phyloP scores from a whole-genome alignment of 2,888 invertebrate genomes.

The Abscondita cerata region DNA sequence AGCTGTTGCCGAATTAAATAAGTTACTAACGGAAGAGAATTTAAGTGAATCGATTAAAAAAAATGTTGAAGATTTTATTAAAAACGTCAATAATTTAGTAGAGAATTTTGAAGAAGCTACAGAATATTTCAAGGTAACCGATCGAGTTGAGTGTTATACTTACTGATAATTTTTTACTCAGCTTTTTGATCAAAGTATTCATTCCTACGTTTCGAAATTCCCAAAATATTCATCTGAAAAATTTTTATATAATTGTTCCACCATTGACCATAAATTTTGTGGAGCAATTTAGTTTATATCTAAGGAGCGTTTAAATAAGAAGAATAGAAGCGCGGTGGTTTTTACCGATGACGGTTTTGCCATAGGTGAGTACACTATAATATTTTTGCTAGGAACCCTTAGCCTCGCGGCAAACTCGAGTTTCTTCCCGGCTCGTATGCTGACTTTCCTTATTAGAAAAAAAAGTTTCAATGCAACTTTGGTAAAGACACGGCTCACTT shows the following conservation, averaged over 20 bases:
- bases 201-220: slow-evolving; percentile 85
- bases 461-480: too few relatives aligned
- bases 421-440: too few relatives aligned
- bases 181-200: slow-evolving; percentile 92
- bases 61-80: slow-evolving; percentile 77
- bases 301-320: slow-evolving; percentile 92
- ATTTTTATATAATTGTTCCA: slow-evolving; percentile 93
- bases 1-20: slow-evolving; percentile 63
- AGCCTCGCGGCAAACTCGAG: too few relatives aligned
- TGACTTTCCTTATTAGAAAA: too few relatives aligned
- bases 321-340: slow-evolving; percentile 84
- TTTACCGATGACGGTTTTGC: slow-evolving; percentile 99
- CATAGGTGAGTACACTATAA: slow-evolving; percentile 80
- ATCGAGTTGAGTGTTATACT: too few relatives aligned
- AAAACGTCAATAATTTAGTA: slow-evolving; percentile 78
- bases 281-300: slow-evolving; percentile 89
- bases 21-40: slow-evolving; percentile 66
- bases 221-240: slow-evolving; percentile 86
- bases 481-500: too few relatives aligned
- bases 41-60: slow-evolving; percentile 67
- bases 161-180: too few relatives aligned
- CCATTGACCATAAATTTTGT: slow-evolving; percentile 94
- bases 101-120: slow-evolving; percentile 64
- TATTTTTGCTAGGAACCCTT: too few relatives aligned
- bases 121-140: slow-evolving; percentile 48